Percentiles rank a stretch among this genome's conserved stretches.
Evolutionary conservation across 1,140 invertebrate species (phyloP).

Genomic region (Caenorhabditis inopinata): DNA sequence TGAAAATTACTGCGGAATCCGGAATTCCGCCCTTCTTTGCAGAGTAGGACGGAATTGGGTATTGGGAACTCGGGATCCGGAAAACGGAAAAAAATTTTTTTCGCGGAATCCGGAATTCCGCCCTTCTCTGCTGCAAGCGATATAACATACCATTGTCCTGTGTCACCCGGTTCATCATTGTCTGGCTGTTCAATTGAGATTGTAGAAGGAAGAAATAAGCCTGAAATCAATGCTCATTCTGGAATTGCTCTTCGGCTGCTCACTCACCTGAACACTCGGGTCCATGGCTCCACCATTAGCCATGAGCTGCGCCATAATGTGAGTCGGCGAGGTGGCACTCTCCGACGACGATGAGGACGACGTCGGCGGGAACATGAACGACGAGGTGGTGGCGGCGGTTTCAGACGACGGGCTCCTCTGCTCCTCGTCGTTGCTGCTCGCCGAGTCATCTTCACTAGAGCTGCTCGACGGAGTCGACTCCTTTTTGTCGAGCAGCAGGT

Average conservation of each 20-base stretch:
- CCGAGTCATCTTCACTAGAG: background rate
- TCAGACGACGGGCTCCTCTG: background rate
- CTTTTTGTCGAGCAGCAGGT: slow-evolving; percentile 1
- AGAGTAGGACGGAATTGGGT: no score
- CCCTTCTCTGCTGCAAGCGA: no score
- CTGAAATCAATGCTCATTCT: no score
- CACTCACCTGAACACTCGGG: background rate
- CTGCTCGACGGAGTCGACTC: background rate
- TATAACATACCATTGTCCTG: background rate
- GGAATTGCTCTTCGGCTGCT: no score
- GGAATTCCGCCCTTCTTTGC: no score
- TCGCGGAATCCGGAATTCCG: no score
- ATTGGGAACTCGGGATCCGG: no score
- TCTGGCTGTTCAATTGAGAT: background rate
- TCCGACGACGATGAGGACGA: background rate
- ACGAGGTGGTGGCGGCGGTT: background rate
- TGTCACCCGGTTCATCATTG: slow-evolving; percentile 15
- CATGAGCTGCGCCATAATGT: slow-evolving; percentile 15
- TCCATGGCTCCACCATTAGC: background rate
- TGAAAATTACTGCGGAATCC: no score
- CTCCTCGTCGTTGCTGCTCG: background rate
- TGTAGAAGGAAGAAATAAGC: slow-evolving; percentile 1
- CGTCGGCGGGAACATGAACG: background rate
- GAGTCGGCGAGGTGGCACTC: background rate
- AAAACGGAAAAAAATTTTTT: no score